These are phyloP conservation scores for Actinemys pallida DNA, from an alignment of 2,113 vertebrate genomes.

Conservation along the genomic window DNA sequence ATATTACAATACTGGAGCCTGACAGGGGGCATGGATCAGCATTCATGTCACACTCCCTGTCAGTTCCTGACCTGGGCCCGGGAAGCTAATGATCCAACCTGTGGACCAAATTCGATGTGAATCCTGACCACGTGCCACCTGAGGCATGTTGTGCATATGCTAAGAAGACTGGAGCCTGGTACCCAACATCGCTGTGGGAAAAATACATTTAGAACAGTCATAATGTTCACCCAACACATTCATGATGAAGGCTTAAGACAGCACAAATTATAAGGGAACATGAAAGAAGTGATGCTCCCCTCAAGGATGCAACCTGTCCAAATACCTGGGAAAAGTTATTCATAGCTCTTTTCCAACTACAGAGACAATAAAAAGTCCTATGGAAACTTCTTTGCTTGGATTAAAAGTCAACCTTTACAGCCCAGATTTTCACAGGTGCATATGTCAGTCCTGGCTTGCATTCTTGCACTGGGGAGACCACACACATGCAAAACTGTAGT, in stretches of 20 bases:
- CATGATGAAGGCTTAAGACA: conserved; percentile 71
- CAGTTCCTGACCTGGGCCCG: no score
- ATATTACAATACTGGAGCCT: conserved; percentile 2
- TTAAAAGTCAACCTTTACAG: conserved; percentile 37
- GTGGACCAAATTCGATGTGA: no score
- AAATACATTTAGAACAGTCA: conserved; percentile 51
- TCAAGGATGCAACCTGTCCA: conserved; percentile 66
- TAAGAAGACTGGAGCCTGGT: conserved; percentile 45
- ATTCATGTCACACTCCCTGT: no score
- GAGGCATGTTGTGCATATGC: neutral
- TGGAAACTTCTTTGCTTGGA: conserved; percentile 68
- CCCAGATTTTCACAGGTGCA: conserved; percentile 2
- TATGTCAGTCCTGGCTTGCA: conserved; percentile 31
- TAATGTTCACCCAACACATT: conserved; percentile 56
- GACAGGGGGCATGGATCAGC: neutral
- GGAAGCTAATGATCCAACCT: no score
- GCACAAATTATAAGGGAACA: conserved; percentile 67
- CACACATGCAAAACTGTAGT: conserved; percentile 14
- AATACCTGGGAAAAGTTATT: conserved; percentile 65
- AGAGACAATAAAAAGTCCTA: conserved; percentile 41
- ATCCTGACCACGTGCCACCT: no score
- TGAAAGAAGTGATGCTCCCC: conserved; percentile 65
- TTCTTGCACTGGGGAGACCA: neutral
- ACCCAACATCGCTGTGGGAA: conserved; percentile 63
- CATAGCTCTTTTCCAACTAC: conserved; percentile 51